Conservation (phyloP, 2,888 invertebrate species). For the Sarcophaga rosellei region DNA sequence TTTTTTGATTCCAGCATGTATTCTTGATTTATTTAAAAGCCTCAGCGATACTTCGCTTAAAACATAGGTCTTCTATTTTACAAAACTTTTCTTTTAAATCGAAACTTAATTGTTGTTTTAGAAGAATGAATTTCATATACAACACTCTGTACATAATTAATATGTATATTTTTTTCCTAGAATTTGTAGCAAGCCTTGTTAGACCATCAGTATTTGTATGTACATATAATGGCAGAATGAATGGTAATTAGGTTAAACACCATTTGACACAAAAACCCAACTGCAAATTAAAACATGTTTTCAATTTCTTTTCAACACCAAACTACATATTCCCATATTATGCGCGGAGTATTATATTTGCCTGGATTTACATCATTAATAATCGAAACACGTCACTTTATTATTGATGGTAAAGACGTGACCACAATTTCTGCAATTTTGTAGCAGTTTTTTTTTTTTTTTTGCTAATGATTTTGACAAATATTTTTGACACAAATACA, state of each 20-base stretch:
- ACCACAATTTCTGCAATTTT: constrained; percentile 21
- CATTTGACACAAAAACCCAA: neutral
- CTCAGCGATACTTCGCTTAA: too few relatives aligned
- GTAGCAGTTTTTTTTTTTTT: neutral
- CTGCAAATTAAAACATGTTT: neutral
- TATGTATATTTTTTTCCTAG: too few relatives aligned
- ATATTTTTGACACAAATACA: constrained; percentile 22
- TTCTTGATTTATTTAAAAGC: too few relatives aligned
- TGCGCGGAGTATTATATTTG: neutral
- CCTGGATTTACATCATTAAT: constrained; percentile 20
- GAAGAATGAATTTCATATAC: too few relatives aligned
- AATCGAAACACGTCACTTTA: constrained; percentile 31
- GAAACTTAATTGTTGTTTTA: too few relatives aligned
- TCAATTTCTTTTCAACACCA: neutral
- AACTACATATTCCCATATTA: too few relatives aligned
- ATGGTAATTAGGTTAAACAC: neutral
- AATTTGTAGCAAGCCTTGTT: too few relatives aligned
- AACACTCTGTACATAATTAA: too few relatives aligned
- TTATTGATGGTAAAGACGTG: constrained; percentile 38
- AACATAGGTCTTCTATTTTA: too few relatives aligned
- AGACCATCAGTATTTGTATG: neutral
- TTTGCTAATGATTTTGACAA: constrained; percentile 23
- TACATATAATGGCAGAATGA: neutral
- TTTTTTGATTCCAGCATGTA: neutral
- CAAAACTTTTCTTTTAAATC: too few relatives aligned